These are phyloP conservation scores for Agrypnus murinus DNA, from an alignment of 2,888 invertebrate species.

Conservation along the genomic window DNA sequence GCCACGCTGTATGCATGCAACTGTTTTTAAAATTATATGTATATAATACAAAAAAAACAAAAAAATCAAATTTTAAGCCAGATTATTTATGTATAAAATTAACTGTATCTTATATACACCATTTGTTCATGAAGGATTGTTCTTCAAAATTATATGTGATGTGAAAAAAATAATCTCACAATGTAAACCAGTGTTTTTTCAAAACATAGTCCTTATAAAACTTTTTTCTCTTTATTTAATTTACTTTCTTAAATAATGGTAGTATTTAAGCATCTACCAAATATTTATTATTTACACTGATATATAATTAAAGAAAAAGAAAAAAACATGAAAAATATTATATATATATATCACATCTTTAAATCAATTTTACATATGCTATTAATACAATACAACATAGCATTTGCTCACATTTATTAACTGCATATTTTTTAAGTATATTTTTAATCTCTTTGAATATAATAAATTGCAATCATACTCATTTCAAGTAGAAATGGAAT, in stretches of 20 bases:
- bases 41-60: slow-evolving; percentile 68
- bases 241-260: no score
- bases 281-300: slow-evolving; percentile 64
- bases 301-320: no score
- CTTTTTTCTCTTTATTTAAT: slow-evolving; percentile 59
- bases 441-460: slow-evolving; percentile 28
- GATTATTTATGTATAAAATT: slow-evolving; percentile 71
- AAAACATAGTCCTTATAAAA: slow-evolving; percentile 51
- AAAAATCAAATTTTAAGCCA: slow-evolving; percentile 69
- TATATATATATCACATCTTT: slow-evolving; percentile 40
- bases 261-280: slow-evolving; percentile 67
- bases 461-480: slow-evolving; percentile 31
- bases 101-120: slow-evolving; percentile 69
- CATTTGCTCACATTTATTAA: slow-evolving; percentile 63
- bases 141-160: slow-evolving; percentile 71
- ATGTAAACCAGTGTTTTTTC: slow-evolving; percentile 63
- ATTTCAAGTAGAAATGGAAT: background rate
- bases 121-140: slow-evolving; percentile 63
- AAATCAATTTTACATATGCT: slow-evolving; percentile 43
- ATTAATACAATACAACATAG: slow-evolving; percentile 53
- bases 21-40: slow-evolving; percentile 72
- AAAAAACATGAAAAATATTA: slow-evolving; percentile 7
- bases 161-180: slow-evolving; percentile 71
- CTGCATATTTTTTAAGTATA: slow-evolving; percentile 61
- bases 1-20: slow-evolving; percentile 62